Base-by-base conservation (phyloP, 2,888 invertebrate genomes). In the Protophormia terraenovae region DNA sequence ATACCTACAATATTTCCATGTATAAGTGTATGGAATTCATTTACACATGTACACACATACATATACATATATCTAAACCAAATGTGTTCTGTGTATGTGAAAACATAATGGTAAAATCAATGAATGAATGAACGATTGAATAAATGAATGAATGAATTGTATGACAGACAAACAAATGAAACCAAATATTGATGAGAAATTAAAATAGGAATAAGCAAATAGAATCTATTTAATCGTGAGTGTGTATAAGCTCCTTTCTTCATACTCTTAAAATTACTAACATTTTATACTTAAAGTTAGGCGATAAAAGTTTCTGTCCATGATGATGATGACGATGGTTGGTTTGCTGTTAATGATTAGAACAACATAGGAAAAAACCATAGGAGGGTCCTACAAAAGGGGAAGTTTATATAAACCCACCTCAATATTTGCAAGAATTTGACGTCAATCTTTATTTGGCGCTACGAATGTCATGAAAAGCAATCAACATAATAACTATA, bases 371-470 rank as follows among this genome's bases (percentile, higher is more conserved):
- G 45, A n/a, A 16, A 6, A 45, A 5, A 16, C n/a, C n/a, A n/a
- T n/a, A 32, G 32, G 7, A 32, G 32, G 3, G 32, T 32, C 12
- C 3, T 3, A 32, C 3, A 10, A 7, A 6, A 7, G 1, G 3
- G 3, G 7, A 6, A 12, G 12, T 19, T n/a, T n/a, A n/a, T n/a
- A n/a, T n/a, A n/a, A n/a, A n/a, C n/a, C n/a, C n/a, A n/a, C n/a
- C n/a, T n/a, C n/a, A n/a, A n/a, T n/a, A n/a, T n/a, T n/a, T n/a
- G n/a, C n/a, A 38, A 53, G 86, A 89, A 89, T 88, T 88, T 87
- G 87, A 89, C 85, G 90, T 89, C 90, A 89, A 89, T 89, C 89
- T 89, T 88, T 88, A 89, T 89, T 89, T 89, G 88, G 88, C 88
- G 81, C 55, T 83, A 72, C 82, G 86, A 87, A 86, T 88, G 88